These are phyloP conservation scores for Chrysogorgia sp. DNA, from an alignment of 92 coral and sea anemone genomes.

Conservation along the genomic window DNA sequence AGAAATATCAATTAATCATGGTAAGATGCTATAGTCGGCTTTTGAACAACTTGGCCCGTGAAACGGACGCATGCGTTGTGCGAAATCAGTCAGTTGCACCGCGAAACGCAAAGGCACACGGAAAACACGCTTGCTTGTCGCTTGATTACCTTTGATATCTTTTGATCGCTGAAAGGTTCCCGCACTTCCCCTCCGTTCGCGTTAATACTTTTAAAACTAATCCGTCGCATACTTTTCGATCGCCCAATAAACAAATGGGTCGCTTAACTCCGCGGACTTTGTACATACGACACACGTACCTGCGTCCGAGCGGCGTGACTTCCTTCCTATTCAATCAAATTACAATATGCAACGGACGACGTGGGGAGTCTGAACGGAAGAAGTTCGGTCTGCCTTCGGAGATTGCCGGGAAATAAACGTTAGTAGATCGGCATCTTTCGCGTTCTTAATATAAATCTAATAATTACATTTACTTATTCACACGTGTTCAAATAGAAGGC, in stretches of 20 bases:
- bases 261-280: slow-evolving; percentile 21
- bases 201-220: not conserved
- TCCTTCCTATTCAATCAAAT: slow-evolving; percentile 17
- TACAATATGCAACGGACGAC: slow-evolving; percentile 44
- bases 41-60: too few species aligned
- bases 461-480: slow-evolving; percentile 99
- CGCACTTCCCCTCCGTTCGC: not conserved
- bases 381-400: slow-evolving; percentile 13
- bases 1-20: too few species aligned
- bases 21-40: too few species aligned
- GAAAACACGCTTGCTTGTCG: too few species aligned
- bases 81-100: too few species aligned
- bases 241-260: not conserved
- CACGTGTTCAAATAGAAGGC: slow-evolving; percentile 64
- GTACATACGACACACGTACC: slow-evolving; percentile 44
- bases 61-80: too few species aligned
- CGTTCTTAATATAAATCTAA: slow-evolving; percentile 99
- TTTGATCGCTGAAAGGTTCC: not conserved
- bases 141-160: too few species aligned
- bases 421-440: slow-evolving; percentile 33
- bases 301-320: slow-evolving; percentile 5
- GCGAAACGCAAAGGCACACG: too few species aligned
- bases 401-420: slow-evolving; percentile 42
- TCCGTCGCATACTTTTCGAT: not conserved
- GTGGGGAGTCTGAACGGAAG: slow-evolving; percentile 15